Percentiles rank a stretch among this genome's conserved stretches.
phyloP scores from a whole-genome alignment of 2,888 invertebrate species.

The Mythimna albipuncta region DNA sequence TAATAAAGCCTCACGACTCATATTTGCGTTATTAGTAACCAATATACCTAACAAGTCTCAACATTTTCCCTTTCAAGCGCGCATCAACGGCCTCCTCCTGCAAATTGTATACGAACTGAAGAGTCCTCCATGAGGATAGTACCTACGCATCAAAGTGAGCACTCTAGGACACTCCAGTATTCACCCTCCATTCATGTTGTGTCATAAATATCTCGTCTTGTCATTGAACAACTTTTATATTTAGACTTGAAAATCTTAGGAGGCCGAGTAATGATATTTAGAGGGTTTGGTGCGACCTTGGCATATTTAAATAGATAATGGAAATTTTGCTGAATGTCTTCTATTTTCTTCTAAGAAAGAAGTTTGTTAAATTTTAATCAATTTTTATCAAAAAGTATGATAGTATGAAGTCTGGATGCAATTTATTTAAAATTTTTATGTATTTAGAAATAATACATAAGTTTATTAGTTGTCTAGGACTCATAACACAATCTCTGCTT shows the following conservation, averaged over 20 bases:
- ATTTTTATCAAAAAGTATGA: no score
- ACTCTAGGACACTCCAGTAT: conserved; percentile 31
- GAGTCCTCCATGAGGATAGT: conserved; percentile 16
- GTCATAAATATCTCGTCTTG: conserved; percentile 38
- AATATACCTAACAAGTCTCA: conserved; percentile 5
- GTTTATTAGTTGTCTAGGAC: no score
- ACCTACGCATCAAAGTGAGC: conserved; percentile 39
- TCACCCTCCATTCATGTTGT: conserved; percentile 31
- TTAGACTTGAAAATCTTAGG: conserved; percentile 11
- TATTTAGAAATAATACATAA: no score
- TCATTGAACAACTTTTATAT: conserved; percentile 26
- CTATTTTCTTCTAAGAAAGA: background rate
- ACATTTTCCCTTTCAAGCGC: conserved; percentile 16
- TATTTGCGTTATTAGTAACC: background rate
- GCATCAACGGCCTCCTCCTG: conserved; percentile 8
- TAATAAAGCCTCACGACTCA: background rate
- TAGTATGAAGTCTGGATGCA: no score
- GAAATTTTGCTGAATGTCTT: background rate
- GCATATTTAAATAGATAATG: background rate
- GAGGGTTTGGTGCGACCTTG: conserved; percentile 1
- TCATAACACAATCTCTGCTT: no score
- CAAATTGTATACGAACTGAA: conserved; percentile 28
- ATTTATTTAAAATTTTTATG: no score
- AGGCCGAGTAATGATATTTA: background rate
- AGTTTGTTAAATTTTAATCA: no score